Evolutionary conservation across 2,113 vertebrate genomes (phyloP).

Genomic region (Rhinogobius similis): DNA sequence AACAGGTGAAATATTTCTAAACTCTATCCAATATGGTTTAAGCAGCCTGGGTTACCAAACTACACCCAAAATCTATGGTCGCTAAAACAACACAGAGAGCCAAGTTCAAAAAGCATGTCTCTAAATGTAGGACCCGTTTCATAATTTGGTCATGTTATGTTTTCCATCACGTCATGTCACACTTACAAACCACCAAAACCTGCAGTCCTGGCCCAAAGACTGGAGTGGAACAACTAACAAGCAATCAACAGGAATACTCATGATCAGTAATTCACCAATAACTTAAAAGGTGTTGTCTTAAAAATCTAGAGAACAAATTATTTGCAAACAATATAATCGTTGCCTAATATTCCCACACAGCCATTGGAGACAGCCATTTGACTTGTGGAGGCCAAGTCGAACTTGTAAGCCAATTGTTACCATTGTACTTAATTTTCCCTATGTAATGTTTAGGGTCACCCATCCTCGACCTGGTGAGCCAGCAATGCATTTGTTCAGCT

Average conservation of each 20-base stretch:
- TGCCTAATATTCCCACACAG: too few relatives aligned
- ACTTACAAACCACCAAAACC: constrained; percentile 18
- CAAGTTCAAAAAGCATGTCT: constrained; percentile 18
- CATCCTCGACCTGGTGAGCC: background rate
- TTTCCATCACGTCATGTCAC: constrained; percentile 63
- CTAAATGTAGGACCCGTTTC: constrained; percentile 1
- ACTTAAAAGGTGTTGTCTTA: background rate
- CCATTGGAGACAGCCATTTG: constrained; percentile 28
- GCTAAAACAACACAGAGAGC: constrained; percentile 36
- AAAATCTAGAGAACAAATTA: constrained; percentile 71
- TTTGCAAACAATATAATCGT: constrained; percentile 52
- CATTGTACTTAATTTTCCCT: constrained; percentile 22
- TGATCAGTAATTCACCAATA: background rate
- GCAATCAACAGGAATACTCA: background rate
- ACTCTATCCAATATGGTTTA: constrained; percentile 17
- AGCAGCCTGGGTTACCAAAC: constrained; percentile 48
- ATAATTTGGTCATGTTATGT: constrained; percentile 27
- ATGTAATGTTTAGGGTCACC: constrained; percentile 40
- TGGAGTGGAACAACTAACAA: background rate
- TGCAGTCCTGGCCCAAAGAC: constrained; percentile 12
- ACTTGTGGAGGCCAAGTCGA: constrained; percentile 22
- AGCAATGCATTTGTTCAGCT: background rate
- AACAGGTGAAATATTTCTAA: constrained; percentile 27
- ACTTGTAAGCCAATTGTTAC: constrained; percentile 12
- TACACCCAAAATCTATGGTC: constrained; percentile 41